phyloP scores from a whole-genome alignment of 2,113 vertebrate species.

The Macrotis lagotis region DNA sequence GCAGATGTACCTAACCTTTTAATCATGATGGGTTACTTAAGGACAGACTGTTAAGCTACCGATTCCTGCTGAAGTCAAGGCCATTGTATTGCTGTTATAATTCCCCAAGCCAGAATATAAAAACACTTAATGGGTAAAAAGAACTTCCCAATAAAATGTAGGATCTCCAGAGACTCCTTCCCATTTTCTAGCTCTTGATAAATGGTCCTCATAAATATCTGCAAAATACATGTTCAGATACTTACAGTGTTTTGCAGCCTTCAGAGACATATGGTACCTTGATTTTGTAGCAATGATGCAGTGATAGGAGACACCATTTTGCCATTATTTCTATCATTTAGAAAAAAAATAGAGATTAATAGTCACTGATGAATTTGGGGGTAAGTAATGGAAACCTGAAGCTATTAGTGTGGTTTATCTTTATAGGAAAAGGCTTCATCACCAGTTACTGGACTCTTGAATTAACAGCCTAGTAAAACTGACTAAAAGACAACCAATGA shows the following conservation, averaged over 20 bases:
- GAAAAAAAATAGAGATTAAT: not conserved
- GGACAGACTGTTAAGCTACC: not conserved
- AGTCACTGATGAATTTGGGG: conserved; percentile 1
- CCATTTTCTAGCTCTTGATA: conserved; percentile 23
- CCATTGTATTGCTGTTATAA: conserved; percentile 14
- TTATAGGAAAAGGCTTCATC: not conserved
- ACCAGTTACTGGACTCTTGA: not conserved
- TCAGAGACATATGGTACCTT: not conserved
- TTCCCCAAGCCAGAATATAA: conserved; percentile 10
- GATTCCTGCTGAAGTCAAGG: conserved; percentile 3
- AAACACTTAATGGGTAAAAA: conserved; percentile 19
- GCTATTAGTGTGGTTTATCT: not conserved
- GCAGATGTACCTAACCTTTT: not conserved
- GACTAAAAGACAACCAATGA: not conserved
- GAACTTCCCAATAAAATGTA: conserved; percentile 29
- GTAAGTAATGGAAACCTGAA: not conserved
- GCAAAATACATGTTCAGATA: not conserved
- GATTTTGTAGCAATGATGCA: not conserved
- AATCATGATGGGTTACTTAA: conserved; percentile 5
- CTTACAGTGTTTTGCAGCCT: not conserved
- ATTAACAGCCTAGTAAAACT: not conserved
- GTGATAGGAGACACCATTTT: not conserved
- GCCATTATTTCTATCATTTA: not conserved
- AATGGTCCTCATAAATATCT: conserved; percentile 1
- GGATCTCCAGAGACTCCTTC: not conserved